phyloP scores from a whole-genome alignment of 92 coral and sea anemone species.

The Isaurus tuberculatus region DNA sequence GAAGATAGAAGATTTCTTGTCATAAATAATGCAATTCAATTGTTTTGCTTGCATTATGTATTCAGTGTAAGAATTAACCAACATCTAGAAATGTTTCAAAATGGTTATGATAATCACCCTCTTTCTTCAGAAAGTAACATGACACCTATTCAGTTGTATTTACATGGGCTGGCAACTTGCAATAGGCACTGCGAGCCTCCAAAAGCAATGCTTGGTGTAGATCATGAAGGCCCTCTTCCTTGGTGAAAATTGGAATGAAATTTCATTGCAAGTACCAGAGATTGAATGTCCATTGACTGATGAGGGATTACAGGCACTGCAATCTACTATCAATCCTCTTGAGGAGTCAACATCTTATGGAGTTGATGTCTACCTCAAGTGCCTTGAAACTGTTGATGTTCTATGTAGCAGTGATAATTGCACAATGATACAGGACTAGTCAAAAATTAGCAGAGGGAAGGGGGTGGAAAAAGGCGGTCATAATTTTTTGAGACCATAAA shows the following conservation, averaged over 20 bases:
- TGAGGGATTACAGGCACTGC: constrained; percentile 30
- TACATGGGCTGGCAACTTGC: constrained; percentile 45
- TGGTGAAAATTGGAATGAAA: constrained; percentile 57
- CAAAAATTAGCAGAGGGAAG: not conserved
- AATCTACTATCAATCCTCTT: constrained; percentile 45
- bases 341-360: constrained; percentile 41
- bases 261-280: constrained; percentile 53
- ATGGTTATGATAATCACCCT: constrained; percentile 67
- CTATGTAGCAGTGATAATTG: not conserved
- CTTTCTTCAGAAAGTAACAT: constrained; percentile 58
- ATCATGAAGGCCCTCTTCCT: constrained; percentile 61
- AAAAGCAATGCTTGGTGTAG: constrained; percentile 37
- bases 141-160: constrained; percentile 60
- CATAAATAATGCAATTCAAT: constrained; percentile 49
- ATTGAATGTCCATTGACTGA: constrained; percentile 55
- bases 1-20: constrained; percentile 58
- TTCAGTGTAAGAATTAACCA: constrained; percentile 56
- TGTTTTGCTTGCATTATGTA: constrained; percentile 55
- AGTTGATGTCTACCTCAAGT: constrained; percentile 7
- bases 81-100: constrained; percentile 48
- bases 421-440: not conserved
- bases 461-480: not conserved
- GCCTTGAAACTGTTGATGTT: constrained; percentile 15
- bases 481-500: not conserved
- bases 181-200: constrained; percentile 39